These are phyloP conservation scores for Pangasianodon hypophthalmus DNA, from an alignment of 2,113 vertebrate species.

Conservation along the genomic window DNA sequence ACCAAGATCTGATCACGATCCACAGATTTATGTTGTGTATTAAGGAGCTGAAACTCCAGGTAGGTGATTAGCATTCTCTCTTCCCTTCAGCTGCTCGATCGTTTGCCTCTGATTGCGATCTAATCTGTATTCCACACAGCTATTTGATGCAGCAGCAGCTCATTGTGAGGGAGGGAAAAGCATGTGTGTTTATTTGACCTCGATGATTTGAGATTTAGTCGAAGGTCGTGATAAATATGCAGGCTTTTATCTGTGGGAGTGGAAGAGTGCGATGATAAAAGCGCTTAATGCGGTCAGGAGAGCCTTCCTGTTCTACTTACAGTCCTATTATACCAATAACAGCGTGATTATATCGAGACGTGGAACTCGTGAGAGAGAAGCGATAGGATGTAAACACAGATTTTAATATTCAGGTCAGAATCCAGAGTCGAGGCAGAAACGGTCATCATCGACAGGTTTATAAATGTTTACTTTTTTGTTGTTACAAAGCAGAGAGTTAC, in stretches of 20 bases:
- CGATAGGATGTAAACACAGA: background rate
- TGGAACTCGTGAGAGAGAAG: background rate
- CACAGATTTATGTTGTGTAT: conserved; percentile 12
- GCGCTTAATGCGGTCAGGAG: conserved; percentile 15
- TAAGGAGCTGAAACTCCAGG: conserved; percentile 20
- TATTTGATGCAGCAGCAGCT: conserved; percentile 3
- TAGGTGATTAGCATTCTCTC: conserved; percentile 46
- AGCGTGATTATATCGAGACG: background rate
- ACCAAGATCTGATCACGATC: background rate
- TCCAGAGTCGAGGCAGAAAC: background rate
- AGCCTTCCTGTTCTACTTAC: conserved; percentile 10
- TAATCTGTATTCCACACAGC: conserved; percentile 50
- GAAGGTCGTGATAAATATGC: conserved; percentile 51
- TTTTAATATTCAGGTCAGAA: background rate
- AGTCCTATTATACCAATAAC: conserved; percentile 23
- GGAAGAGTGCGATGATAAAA: conserved; percentile 9
- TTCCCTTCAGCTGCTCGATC: conserved; percentile 23
- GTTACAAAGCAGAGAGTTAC: background rate
- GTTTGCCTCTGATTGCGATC: conserved; percentile 37
- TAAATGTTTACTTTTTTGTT: background rate
- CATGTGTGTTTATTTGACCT: conserved; percentile 54
- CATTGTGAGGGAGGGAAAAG: conserved; percentile 42
- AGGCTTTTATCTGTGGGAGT: conserved; percentile 28
- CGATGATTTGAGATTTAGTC: conserved; percentile 44
- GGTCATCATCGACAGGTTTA: background rate